Evolutionary conservation across 2,113 vertebrate species (phyloP).

Genomic region (Mormyrus lacerda): DNA sequence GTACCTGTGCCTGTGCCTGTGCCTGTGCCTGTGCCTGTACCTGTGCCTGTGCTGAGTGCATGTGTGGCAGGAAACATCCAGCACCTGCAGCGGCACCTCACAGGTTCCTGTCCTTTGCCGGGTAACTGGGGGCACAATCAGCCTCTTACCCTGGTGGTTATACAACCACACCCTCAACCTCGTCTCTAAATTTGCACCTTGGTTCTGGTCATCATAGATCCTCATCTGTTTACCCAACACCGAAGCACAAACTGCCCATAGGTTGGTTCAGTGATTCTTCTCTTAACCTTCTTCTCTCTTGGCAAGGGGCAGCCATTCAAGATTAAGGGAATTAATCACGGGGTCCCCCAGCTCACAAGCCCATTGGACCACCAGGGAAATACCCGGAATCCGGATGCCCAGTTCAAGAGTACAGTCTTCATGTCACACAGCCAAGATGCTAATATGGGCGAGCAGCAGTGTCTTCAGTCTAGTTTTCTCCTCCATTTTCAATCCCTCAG

Average conservation of each 20-base stretch:
- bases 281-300: background rate
- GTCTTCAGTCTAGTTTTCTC: background rate
- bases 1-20: no score
- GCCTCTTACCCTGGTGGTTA: background rate
- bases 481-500: background rate
- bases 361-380: background rate
- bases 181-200: background rate
- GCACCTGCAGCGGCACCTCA: background rate
- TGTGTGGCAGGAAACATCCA: background rate
- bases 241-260: background rate
- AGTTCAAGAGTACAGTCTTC: background rate
- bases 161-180: background rate
- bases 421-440: background rate
- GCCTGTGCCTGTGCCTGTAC: no score
- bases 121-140: background rate
- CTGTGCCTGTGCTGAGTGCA: background rate
- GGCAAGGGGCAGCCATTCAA: background rate
- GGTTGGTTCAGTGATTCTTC: background rate
- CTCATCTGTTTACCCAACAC: background rate
- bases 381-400: background rate
- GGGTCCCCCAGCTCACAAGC: background rate
- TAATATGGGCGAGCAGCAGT: background rate
- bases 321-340: background rate
- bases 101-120: background rate
- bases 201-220: background rate